phyloP scores from a whole-genome alignment of 2,888 invertebrate genomes.

The Lissonota sp. region DNA sequence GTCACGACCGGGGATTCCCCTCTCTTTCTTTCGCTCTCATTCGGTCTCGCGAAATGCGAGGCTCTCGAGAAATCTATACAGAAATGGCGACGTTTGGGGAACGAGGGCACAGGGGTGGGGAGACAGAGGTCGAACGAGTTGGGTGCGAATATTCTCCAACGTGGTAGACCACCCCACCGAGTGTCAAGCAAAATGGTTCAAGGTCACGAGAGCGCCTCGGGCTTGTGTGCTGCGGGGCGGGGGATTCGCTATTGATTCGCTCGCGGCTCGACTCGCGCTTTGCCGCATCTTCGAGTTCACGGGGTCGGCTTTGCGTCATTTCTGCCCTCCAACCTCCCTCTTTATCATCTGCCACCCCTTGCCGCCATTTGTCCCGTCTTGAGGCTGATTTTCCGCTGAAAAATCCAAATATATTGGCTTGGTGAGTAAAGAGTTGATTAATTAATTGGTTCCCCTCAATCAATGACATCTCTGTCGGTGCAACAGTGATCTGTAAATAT shows the following conservation, averaged over 20 bases:
- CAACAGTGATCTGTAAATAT: too few species aligned
- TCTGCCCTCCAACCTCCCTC: conserved; percentile 31
- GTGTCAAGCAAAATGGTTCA: conserved; percentile 76
- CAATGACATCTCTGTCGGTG: too few species aligned
- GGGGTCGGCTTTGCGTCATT: conserved; percentile 68
- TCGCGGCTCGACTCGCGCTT: conserved; percentile 49
- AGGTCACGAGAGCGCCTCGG: conserved; percentile 70
- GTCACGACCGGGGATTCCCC: conserved; percentile 21
- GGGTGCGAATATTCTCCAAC: conserved; percentile 33
- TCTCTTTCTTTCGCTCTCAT: conserved; percentile 12
- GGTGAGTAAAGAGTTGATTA: too few species aligned
- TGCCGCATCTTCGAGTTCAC: conserved; percentile 71
- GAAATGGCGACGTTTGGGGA: conserved; percentile 29
- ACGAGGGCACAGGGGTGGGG: conserved; percentile 31
- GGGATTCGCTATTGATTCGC: conserved; percentile 76
- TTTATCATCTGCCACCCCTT: neutral
- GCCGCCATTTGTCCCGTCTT: neutral
- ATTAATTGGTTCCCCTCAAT: too few species aligned
- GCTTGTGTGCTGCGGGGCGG: conserved; percentile 3
- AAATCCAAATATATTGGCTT: too few species aligned
- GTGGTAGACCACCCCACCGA: conserved; percentile 1
- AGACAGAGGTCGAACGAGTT: neutral
- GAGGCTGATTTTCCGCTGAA: too few species aligned
- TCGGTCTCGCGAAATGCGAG: conserved; percentile 55
- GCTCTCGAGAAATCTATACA: conserved; percentile 51